phyloP scores from a whole-genome alignment of 2,797 vertebrate genomes.

The Lutjanus argentimaculatus region DNA sequence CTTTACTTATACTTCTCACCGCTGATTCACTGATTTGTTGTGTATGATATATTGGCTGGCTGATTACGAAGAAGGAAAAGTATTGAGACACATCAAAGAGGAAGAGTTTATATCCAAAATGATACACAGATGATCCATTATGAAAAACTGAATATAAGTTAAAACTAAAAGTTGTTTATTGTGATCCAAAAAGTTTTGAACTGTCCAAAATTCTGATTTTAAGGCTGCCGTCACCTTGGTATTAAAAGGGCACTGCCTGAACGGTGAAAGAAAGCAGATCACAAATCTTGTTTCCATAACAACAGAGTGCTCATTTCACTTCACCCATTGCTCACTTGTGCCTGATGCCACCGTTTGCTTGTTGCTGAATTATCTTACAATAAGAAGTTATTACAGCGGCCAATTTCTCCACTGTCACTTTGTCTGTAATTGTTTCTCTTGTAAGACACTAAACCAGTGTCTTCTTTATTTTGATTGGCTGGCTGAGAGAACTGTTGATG shows the following conservation, averaged over 20 bases:
- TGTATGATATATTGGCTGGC: too few relatives aligned
- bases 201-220: background rate
- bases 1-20: background rate
- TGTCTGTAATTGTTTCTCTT: background rate
- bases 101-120: background rate
- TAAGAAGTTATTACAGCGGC: background rate
- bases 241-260: background rate
- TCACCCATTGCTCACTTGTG: background rate
- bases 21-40: too few relatives aligned
- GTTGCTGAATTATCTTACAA: background rate
- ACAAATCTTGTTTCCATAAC: slow-evolving; percentile 45
- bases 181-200: background rate
- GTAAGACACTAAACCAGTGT: slow-evolving; percentile 1
- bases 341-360: background rate
- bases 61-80: background rate
- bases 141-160: background rate
- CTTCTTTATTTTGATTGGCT: background rate
- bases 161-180: too few relatives aligned
- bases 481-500: background rate
- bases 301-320: slow-evolving; percentile 25
- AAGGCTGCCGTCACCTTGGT: background rate
- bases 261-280: slow-evolving; percentile 8
- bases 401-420: background rate
- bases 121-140: background rate
- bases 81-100: background rate